A percentile compares a stretch with the other conserved stretches of the same genome.
Evolutionary conservation across 2,113 vertebrate species (phyloP).

Genomic region (Rhinopomastus cyanomelas): DNA sequence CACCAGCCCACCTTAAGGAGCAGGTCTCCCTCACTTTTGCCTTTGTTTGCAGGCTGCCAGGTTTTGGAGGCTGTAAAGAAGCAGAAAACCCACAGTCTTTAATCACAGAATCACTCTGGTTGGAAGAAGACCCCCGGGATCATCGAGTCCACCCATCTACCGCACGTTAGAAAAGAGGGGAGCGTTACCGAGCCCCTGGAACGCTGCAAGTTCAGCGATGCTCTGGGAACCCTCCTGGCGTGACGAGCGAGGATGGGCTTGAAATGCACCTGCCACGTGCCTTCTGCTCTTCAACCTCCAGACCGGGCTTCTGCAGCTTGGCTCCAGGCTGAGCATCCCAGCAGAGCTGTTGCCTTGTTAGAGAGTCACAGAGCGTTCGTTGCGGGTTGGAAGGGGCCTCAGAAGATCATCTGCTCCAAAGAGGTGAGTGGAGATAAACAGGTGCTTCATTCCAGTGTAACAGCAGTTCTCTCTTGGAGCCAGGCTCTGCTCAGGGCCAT

Average conservation of each 20-base stretch:
- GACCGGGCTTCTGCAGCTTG: neutral
- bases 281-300: constrained; percentile 8
- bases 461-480: neutral
- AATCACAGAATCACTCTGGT: no score
- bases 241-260: neutral
- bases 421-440: neutral
- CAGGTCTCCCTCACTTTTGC: neutral
- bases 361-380: no score
- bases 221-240: neutral
- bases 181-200: neutral
- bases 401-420: neutral
- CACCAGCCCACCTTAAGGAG: neutral
- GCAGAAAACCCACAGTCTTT: constrained; percentile 5
- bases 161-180: neutral
- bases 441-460: neutral
- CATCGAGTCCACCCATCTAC: no score
- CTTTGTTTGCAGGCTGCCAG: neutral
- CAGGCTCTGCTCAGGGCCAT: neutral
- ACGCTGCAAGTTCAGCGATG: neutral
- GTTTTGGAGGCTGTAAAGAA: neutral
- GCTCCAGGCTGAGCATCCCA: neutral
- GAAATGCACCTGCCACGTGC: constrained; percentile 28
- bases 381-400: no score
- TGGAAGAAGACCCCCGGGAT: no score
- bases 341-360: neutral